Conservation (phyloP, 2,113 vertebrate genomes). For the Sphaerodactylus townsendi region DNA sequence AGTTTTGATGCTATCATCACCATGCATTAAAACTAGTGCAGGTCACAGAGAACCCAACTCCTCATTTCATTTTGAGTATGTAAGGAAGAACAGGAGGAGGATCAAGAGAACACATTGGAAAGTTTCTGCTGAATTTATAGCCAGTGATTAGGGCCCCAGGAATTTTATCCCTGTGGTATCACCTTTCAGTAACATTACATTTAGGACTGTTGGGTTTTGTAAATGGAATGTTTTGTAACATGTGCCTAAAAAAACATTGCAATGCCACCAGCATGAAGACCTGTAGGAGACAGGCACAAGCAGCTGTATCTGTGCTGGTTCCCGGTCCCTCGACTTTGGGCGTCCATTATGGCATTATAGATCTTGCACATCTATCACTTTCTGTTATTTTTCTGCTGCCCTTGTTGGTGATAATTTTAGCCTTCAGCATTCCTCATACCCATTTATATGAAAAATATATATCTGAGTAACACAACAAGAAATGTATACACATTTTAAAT, state of each 20-base stretch:
- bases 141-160: too few species aligned
- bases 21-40: too few species aligned
- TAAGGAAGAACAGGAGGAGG: too few species aligned
- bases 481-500: constrained; percentile 19
- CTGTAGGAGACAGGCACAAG: neutral
- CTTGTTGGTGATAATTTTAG: neutral
- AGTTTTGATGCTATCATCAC: too few species aligned
- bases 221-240: neutral
- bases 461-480: constrained; percentile 6
- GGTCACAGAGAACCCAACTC: too few species aligned
- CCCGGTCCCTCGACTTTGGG: neutral
- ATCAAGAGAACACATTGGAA: too few species aligned
- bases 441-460: neutral
- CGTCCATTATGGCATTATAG: neutral
- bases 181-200: too few species aligned
- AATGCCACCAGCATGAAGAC: neutral
- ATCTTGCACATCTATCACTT: constrained; percentile 3
- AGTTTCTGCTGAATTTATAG: too few species aligned
- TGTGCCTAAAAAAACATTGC: neutral
- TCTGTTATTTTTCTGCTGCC: neutral
- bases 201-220: neutral
- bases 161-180: too few species aligned
- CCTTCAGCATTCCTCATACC: neutral
- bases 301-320: neutral
- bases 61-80: too few species aligned